These are phyloP conservation scores for Knipowitschia caucasica DNA, from an alignment of 2,797 vertebrate genomes.

Conservation along the genomic window DNA sequence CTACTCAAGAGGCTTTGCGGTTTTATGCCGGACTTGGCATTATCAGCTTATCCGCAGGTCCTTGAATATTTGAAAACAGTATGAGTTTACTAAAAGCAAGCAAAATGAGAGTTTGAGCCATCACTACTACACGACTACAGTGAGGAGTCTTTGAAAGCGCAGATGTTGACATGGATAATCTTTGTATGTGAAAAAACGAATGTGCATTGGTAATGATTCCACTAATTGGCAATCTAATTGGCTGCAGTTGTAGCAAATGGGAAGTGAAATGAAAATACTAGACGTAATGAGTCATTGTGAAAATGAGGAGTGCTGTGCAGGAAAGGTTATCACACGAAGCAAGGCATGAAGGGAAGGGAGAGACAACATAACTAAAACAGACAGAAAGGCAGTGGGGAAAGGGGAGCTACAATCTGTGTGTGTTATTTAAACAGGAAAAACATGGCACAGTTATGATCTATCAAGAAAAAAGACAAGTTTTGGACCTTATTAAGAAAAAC, in stretches of 20 bases:
- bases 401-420: slow-evolving; percentile 11
- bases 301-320: slow-evolving; percentile 11
- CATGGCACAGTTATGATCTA: slow-evolving; percentile 17
- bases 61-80: slow-evolving; percentile 44
- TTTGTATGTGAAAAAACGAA: slow-evolving; percentile 18
- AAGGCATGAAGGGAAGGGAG: neutral
- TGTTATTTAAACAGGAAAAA: slow-evolving; percentile 22
- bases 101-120: slow-evolving; percentile 15
- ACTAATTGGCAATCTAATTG: slow-evolving; percentile 60
- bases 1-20: slow-evolving; percentile 58
- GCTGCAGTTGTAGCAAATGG: slow-evolving; percentile 42
- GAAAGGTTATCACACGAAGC: slow-evolving; percentile 20
- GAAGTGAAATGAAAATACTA: slow-evolving; percentile 40
- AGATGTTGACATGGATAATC: slow-evolving; percentile 45
- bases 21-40: slow-evolving; percentile 28
- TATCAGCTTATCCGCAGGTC: slow-evolving; percentile 58
- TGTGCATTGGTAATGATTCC: slow-evolving; percentile 32
- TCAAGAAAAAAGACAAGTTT: too few relatives aligned
- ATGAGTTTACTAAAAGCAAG: slow-evolving; percentile 34
- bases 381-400: neutral
- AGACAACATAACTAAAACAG: slow-evolving; percentile 1
- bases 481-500: too few relatives aligned
- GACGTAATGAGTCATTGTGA: slow-evolving; percentile 42
- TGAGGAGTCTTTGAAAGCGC: slow-evolving; percentile 28
- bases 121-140: slow-evolving; percentile 23